A percentile compares a stretch with the other conserved stretches of the same genome.
phyloP scores from a whole-genome alignment of 2,888 invertebrate genomes.

The Xestia sexstrigata region DNA sequence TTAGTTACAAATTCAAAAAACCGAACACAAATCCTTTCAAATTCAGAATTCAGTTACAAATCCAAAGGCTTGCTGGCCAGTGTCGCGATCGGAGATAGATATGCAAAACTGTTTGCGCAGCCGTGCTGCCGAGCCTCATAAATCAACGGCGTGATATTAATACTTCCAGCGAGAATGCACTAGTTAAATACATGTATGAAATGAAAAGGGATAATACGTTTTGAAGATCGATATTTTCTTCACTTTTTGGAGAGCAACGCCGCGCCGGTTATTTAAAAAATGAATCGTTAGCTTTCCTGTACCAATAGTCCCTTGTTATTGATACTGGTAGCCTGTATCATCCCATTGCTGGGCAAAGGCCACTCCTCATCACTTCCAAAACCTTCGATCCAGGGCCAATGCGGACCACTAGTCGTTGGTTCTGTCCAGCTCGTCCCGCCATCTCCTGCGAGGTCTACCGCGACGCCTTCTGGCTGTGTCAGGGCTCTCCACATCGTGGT shows the following conservation, averaged over 20 bases:
- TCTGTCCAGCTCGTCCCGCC: too few species aligned
- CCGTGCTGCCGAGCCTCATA: constrained; percentile 52
- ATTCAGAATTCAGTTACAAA: constrained; percentile 61
- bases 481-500: too few species aligned
- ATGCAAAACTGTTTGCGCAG: constrained; percentile 70
- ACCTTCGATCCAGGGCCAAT: too few species aligned
- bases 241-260: neutral
- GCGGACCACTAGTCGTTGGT: too few species aligned
- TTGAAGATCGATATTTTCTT: constrained; percentile 7
- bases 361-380: too few species aligned
- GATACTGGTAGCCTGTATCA: too few species aligned
- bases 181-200: constrained; percentile 35
- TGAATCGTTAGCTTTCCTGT: neutral
- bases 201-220: neutral
- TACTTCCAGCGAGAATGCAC: constrained; percentile 55
- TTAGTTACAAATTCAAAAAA: neutral
- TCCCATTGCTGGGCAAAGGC: too few species aligned
- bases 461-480: too few species aligned
- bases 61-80: constrained; percentile 56
- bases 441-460: too few species aligned
- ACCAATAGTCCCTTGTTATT: neutral
- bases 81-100: constrained; percentile 67
- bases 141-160: constrained; percentile 68
- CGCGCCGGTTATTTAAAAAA: neutral
- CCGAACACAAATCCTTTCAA: constrained; percentile 37